Evolutionary conservation across 2,113 vertebrate species (phyloP).

Genomic region (Etia nguti): DNA sequence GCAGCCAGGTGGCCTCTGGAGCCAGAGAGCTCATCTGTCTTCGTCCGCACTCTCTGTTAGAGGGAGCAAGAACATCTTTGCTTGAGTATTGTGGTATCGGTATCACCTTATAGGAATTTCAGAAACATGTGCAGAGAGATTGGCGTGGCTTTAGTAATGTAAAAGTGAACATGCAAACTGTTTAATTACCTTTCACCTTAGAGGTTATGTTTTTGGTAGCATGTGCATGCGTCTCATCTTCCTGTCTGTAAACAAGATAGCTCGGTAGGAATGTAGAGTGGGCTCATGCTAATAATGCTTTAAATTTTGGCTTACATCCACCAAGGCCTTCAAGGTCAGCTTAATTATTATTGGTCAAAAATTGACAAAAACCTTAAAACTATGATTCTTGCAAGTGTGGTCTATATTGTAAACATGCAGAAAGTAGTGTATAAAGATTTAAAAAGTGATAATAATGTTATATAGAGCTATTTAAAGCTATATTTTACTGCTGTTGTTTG

Average conservation of each 20-base stretch:
- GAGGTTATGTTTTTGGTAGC: not conserved
- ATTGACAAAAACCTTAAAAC: not conserved
- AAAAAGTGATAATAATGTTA: not conserved
- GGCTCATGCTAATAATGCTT: not conserved
- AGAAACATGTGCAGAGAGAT: not conserved
- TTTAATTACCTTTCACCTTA: not conserved
- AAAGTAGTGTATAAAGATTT: not conserved
- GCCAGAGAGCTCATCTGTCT: conserved; percentile 43
- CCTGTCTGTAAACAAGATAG: not conserved
- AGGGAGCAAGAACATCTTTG: conserved; percentile 14
- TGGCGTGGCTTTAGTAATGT: not conserved
- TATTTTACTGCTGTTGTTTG: not conserved
- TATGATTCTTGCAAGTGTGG: not conserved
- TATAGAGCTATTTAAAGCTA: not conserved
- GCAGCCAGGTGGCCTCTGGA: conserved; percentile 44
- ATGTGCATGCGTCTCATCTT: fast-evolving
- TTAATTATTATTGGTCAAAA: not conserved
- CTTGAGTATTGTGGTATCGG: not conserved
- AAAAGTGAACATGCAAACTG: not conserved
- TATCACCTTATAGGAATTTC: not conserved
- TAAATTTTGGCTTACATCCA: not conserved
- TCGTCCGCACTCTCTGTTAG: not conserved
- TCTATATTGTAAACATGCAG: fast-evolving
- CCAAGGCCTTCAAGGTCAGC: not conserved
- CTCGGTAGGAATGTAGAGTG: not conserved